Conservation (phyloP, 2,113 vertebrate species). For the Emydocephalus ijimae region DNA sequence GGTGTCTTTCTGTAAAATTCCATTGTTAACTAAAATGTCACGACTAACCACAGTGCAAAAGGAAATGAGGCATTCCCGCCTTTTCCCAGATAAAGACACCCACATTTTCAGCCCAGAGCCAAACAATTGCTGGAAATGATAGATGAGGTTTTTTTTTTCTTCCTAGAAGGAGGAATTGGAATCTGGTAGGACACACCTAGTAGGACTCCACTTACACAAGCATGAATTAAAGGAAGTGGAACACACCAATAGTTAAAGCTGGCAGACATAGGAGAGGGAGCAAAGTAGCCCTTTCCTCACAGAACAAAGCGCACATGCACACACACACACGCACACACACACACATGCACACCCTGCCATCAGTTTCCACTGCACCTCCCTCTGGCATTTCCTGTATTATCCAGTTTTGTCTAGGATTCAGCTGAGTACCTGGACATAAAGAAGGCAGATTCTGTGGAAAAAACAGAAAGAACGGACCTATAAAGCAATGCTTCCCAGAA, state of each 20-base stretch:
- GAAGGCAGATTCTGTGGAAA: neutral
- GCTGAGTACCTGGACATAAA: neutral
- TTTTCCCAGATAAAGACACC: slow-evolving; percentile 64
- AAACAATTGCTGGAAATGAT: slow-evolving; percentile 82
- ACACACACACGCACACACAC: neutral
- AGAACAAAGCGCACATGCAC: slow-evolving; percentile 28
- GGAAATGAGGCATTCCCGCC: slow-evolving; percentile 69
- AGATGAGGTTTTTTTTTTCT: slow-evolving; percentile 58
- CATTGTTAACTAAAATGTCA: slow-evolving; percentile 54
- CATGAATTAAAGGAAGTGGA: slow-evolving; percentile 74
- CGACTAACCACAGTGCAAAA: slow-evolving; percentile 53
- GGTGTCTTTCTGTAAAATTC: slow-evolving; percentile 62
- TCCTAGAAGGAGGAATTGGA: slow-evolving; percentile 70
- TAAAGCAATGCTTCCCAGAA: neutral
- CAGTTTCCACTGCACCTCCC: slow-evolving; percentile 71
- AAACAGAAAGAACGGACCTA: neutral
- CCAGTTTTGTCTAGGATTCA: slow-evolving; percentile 40
- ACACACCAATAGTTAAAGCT: slow-evolving; percentile 58
- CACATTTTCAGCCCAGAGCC: slow-evolving; percentile 67
- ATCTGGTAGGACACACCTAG: slow-evolving; percentile 64
- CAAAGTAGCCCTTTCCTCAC: slow-evolving; percentile 70
- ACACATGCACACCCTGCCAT: neutral
- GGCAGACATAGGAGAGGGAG: slow-evolving; percentile 65
- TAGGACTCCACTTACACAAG: slow-evolving; percentile 60
- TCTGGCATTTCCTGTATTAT: slow-evolving; percentile 66